Evolutionary conservation across 2,113 vertebrate species (phyloP).

Genomic region (Thinocorus orbignyianus): DNA sequence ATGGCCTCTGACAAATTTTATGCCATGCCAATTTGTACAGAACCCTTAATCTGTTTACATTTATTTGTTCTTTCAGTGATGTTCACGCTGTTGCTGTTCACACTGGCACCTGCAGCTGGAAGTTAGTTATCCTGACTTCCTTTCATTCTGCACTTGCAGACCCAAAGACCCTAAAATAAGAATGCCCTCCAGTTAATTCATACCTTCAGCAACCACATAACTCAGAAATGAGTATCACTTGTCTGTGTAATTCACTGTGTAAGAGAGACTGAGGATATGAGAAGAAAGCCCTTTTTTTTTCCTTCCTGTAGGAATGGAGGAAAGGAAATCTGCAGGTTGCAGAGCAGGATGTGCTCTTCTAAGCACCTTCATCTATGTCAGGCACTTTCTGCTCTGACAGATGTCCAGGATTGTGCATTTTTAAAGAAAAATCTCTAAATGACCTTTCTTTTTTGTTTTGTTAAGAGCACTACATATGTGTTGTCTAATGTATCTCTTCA

Average conservation of each 20-base stretch:
- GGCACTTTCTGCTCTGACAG: not conserved
- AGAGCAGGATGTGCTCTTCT: not conserved
- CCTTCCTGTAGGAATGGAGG: not conserved
- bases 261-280: not conserved
- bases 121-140: not conserved
- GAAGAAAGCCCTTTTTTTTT: not conserved
- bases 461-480: not conserved
- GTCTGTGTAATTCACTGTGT: not conserved
- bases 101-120: too few relatives aligned
- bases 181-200: not conserved
- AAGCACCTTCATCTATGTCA: not conserved
- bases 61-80: not conserved
- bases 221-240: not conserved
- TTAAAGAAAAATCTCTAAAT: not conserved
- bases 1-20: not conserved
- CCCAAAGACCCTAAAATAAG: not conserved
- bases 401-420: not conserved
- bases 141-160: not conserved
- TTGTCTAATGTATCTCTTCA: not conserved
- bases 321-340: not conserved
- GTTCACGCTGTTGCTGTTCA: not conserved
- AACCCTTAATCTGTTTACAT: not conserved
- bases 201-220: not conserved
- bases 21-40: not conserved
- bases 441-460: not conserved